Conservation (phyloP, 2,797 vertebrate species). For the Myiotriccus ornatus region DNA sequence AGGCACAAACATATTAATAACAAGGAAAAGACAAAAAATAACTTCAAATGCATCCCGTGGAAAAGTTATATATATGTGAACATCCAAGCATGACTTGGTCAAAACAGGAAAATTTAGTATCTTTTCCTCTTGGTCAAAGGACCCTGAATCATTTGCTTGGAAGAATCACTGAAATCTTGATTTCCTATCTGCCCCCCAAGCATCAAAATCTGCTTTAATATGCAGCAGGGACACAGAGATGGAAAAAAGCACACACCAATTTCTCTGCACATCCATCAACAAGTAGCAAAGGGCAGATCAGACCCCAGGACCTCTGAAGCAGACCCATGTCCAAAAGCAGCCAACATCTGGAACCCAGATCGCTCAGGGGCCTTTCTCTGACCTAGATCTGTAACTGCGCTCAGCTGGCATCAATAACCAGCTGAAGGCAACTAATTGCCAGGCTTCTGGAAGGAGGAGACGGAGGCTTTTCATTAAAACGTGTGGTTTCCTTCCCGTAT, state of each 20-base stretch:
- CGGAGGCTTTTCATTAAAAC: conserved; percentile 25
- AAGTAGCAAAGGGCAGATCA: background rate
- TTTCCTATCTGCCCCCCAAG: background rate
- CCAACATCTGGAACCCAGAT: conserved; percentile 23
- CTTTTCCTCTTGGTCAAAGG: background rate
- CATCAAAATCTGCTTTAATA: background rate
- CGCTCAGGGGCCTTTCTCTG: background rate
- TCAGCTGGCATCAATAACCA: conserved; percentile 16
- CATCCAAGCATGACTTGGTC: background rate
- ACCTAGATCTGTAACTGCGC: background rate
- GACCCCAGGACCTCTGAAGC: background rate
- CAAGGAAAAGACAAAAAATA: background rate
- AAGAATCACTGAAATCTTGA: background rate
- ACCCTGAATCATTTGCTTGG: background rate
- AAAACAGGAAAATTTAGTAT: background rate
- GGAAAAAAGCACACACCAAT: background rate
- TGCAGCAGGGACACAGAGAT: background rate
- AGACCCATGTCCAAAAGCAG: background rate
- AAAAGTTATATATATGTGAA: background rate
- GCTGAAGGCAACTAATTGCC: conserved; percentile 51
- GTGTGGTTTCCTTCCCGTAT: conserved; percentile 41
- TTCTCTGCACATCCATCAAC: background rate
- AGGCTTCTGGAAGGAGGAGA: conserved; percentile 48
- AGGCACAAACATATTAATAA: background rate
- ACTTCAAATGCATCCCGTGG: background rate